Evolutionary conservation across 2,113 vertebrate species (phyloP).

Genomic region (Plecotus auritus): DNA sequence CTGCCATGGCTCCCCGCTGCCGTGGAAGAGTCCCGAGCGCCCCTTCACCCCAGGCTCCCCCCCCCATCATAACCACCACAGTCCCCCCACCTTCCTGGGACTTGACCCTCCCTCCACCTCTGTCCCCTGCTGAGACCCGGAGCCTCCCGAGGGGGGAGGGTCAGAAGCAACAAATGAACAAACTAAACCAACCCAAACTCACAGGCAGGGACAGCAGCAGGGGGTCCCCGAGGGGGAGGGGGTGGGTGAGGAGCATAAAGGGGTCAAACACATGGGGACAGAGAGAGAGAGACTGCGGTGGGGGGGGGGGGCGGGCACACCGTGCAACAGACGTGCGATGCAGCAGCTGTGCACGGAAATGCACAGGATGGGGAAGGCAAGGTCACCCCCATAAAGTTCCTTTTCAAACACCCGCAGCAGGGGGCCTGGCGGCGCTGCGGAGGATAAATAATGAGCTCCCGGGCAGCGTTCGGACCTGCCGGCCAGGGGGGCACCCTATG

Average conservation of each 20-base stretch:
- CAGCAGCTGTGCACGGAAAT: background rate
- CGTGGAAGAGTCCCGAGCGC: fast-evolving
- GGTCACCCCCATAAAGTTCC: background rate
- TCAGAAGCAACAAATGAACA: background rate
- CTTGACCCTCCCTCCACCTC: background rate
- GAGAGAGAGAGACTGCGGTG: too few species aligned
- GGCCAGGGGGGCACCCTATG: fast-evolving
- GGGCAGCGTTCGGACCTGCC: fast-evolving
- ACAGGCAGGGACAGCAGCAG: background rate
- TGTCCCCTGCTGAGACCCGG: background rate
- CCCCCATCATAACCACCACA: too few species aligned
- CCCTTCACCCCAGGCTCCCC: background rate
- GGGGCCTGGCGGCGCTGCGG: background rate
- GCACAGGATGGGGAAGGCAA: background rate
- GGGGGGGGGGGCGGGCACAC: background rate
- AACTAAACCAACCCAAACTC: background rate
- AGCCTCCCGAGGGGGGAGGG: background rate
- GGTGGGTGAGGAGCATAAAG: background rate
- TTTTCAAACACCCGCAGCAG: background rate
- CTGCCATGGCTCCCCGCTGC: background rate
- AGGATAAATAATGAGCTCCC: background rate
- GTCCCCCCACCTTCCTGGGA: background rate
- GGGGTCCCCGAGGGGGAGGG: background rate
- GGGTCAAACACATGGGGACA: background rate
- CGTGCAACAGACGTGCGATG: too few species aligned